phyloP scores from a whole-genome alignment of 2,888 invertebrate species.

The Eurytoma adleriae region DNA sequence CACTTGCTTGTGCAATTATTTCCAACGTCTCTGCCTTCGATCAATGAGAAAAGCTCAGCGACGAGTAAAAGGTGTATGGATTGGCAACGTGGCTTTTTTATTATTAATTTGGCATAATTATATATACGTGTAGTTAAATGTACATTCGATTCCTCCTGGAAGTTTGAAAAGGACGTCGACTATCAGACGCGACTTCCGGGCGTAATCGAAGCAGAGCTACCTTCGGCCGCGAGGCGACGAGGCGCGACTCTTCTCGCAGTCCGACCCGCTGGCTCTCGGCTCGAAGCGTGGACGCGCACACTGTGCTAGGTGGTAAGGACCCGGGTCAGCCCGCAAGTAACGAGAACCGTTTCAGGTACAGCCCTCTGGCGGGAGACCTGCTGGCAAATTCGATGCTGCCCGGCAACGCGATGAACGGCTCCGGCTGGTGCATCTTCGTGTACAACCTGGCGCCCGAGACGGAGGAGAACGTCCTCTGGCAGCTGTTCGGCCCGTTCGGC shows the following conservation, averaged over 20 bases:
- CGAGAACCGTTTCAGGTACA: conserved; percentile 80
- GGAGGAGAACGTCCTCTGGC: conserved; percentile 97
- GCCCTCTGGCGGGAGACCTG: conserved; percentile 91
- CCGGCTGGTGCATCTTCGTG: conserved; percentile 96
- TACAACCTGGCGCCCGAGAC: conserved; percentile 97
- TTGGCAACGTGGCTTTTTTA: conserved; percentile 54
- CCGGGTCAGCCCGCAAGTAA: conserved; percentile 34
- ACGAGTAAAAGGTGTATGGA: conserved; percentile 52
- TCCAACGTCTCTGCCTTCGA: conserved; percentile 19
- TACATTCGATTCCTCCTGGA: conserved; percentile 4
- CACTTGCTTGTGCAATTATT: conserved; percentile 26
- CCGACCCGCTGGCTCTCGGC: neutral
- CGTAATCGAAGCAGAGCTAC: neutral
- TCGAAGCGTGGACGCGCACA: neutral
- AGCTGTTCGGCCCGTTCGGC: conserved; percentile 96
- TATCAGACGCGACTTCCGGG: neutral
- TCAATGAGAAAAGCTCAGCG: conserved; percentile 5
- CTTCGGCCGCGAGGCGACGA: neutral
- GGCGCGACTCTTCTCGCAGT: neutral
- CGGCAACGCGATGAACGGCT: conserved; percentile 82
- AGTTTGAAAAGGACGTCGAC: no score
- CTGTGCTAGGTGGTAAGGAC: neutral
- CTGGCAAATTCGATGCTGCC: conserved; percentile 86
- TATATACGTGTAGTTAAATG: conserved; percentile 38
- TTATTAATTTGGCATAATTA: conserved; percentile 36